These are phyloP conservation scores for Odobenus rosmarus DNA, from an alignment of 2,113 vertebrate genomes.

Conservation along the genomic window DNA sequence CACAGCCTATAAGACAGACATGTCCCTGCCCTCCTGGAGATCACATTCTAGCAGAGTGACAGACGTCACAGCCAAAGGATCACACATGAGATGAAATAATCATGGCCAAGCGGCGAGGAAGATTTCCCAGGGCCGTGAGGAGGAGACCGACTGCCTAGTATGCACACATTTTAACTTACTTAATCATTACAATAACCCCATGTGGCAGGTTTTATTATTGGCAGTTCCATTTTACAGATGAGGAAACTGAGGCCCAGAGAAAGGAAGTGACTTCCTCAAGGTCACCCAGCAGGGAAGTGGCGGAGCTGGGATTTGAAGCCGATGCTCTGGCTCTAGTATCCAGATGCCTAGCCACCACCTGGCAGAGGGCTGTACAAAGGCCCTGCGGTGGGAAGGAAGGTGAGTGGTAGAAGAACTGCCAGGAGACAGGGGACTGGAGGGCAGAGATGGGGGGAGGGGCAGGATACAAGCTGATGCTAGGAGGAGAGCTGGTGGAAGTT, in stretches of 20 bases:
- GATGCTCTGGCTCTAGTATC: too few relatives aligned
- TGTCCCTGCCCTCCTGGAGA: background rate
- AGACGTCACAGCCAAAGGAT: background rate
- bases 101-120: background rate
- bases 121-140: background rate
- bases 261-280: background rate
- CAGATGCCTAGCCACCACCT: background rate
- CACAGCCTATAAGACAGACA: background rate
- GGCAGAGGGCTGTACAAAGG: background rate
- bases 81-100: background rate
- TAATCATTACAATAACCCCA: background rate
- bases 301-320: background rate
- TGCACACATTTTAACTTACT: background rate
- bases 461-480: background rate
- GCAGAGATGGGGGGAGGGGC: accelerated
- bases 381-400: background rate
- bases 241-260: background rate
- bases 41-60: too few relatives aligned
- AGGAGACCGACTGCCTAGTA: background rate
- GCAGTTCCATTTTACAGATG: background rate
- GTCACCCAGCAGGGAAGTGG: background rate
- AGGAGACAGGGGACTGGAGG: accelerated
- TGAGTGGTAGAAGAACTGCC: background rate
- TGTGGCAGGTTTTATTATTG: background rate
- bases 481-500: accelerated